Evolutionary conservation across 2,888 invertebrate species (phyloP).

Genomic region (Folsomia manolachei): DNA sequence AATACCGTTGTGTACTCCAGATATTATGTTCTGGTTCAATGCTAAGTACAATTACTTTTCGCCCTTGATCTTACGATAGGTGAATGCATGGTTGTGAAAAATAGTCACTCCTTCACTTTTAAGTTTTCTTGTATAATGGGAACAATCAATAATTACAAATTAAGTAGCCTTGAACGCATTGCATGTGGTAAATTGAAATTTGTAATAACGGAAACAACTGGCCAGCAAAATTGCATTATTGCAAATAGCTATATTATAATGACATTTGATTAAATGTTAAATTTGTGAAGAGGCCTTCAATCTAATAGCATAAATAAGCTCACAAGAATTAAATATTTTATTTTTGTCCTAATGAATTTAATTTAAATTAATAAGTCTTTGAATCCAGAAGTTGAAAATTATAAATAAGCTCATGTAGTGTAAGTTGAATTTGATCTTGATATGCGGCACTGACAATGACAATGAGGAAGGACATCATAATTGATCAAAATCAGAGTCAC

Average conservation of each 20-base stretch:
- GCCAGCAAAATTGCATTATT: neutral
- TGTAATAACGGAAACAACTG: neutral
- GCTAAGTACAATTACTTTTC: neutral
- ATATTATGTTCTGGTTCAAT: neutral
- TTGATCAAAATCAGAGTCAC: neutral
- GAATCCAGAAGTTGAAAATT: no score
- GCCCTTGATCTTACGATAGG: neutral
- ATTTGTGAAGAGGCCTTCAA: no score
- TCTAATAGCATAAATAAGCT: no score
- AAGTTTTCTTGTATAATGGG: neutral
- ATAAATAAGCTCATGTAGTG: no score
- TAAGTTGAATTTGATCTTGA: no score
- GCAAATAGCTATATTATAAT: neutral
- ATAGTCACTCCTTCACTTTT: neutral
- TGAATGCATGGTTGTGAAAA: neutral
- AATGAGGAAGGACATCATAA: neutral
- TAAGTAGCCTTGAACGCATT: neutral
- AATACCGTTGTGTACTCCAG: neutral
- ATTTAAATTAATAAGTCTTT: no score
- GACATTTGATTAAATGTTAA: neutral
- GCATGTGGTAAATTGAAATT: neutral
- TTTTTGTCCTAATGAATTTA: no score
- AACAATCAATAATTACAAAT: neutral
- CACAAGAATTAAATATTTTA: no score
- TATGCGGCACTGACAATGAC: neutral